A percentile compares a stretch with the other conserved stretches of the same genome.
phyloP scores from a whole-genome alignment of 2,113 vertebrate species.

The Lichenostomus cassidix region DNA sequence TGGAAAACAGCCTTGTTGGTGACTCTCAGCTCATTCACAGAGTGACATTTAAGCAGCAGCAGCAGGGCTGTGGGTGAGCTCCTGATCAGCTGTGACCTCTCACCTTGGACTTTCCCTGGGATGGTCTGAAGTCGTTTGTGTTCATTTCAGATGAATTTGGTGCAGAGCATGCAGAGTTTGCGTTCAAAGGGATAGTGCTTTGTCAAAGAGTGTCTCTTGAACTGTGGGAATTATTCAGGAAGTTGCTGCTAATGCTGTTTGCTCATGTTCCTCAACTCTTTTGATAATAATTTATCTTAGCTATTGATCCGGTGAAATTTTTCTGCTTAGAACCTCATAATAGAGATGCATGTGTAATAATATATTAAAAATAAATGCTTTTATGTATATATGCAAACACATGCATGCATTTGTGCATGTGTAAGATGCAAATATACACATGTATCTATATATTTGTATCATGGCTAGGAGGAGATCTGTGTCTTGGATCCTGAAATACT shows the following conservation, averaged over 20 bases:
- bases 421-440: not conserved
- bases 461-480: not conserved
- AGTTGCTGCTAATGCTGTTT: not conserved
- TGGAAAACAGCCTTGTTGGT: conserved; percentile 57
- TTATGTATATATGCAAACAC: not conserved
- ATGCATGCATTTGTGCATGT: not conserved
- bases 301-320: not conserved
- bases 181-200: not conserved
- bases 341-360: not conserved
- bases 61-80: not conserved
- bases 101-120: not conserved
- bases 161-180: not conserved
- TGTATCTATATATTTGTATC: not conserved
- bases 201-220: not conserved
- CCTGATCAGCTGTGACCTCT: not conserved
- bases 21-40: conserved; percentile 52
- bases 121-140: not conserved
- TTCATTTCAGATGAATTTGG: not conserved
- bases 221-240: not conserved
- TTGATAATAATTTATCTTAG: not conserved
- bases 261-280: not conserved
- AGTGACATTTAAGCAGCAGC: not conserved
- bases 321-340: not conserved
- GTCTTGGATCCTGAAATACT: not conserved
- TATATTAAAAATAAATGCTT: not conserved